Evolutionary conservation across 2,888 invertebrate genomes (phyloP).

Genomic region (Brachyopa scutellaris): DNA sequence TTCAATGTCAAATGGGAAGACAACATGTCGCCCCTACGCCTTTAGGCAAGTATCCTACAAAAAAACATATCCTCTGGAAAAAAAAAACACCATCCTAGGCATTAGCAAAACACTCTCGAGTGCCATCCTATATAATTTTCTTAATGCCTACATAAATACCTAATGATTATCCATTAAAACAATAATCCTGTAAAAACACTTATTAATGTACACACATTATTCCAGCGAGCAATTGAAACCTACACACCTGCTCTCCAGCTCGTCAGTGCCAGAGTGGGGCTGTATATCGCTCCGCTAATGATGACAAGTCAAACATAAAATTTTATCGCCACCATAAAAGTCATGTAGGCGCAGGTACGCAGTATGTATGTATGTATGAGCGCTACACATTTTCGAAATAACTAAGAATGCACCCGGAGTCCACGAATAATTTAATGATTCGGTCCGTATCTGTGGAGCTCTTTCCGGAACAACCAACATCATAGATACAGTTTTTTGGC

Average conservation of each 20-base stretch:
- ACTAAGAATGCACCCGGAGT: constrained; percentile 31
- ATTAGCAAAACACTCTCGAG: too few species aligned
- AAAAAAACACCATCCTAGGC: too few species aligned
- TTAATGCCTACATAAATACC: constrained; percentile 3
- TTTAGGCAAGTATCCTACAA: too few species aligned
- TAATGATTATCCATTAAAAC: constrained; percentile 24
- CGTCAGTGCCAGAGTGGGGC: not conserved
- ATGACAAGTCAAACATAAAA: constrained; percentile 67
- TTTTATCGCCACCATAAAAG: constrained; percentile 61
- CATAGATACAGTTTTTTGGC: constrained; percentile 24
- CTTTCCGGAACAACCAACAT: constrained; percentile 38
- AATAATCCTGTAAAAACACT: constrained; percentile 46
- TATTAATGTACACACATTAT: constrained; percentile 25
- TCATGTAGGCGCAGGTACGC: constrained; percentile 49
- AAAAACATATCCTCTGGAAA: too few species aligned
- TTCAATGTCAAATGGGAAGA: not conserved
- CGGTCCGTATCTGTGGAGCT: constrained; percentile 3
- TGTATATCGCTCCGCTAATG: constrained; percentile 55
- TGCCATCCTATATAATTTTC: not conserved
- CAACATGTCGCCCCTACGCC: too few species aligned
- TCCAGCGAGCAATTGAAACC: constrained; percentile 28
- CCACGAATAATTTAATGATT: constrained; percentile 59
- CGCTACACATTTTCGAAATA: constrained; percentile 28
- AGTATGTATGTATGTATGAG: constrained; percentile 8
- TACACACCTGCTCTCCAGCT: constrained; percentile 60